Evolutionary conservation across 2,797 vertebrate species (phyloP).

Genomic region (Pristis pectinata): DNA sequence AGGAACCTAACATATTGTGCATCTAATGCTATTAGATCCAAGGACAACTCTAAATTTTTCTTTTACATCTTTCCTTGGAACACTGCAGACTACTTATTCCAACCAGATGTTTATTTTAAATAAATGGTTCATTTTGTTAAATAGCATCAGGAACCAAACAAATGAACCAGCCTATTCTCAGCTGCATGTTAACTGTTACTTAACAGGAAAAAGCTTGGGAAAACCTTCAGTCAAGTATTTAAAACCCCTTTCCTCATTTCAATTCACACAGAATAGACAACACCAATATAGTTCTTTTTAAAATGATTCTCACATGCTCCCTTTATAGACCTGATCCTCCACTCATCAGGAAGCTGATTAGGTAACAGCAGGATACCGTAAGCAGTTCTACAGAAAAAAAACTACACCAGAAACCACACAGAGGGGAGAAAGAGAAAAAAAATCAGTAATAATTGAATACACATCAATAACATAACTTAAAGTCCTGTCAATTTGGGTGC

Average conservation of each 20-base stretch:
- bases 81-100: not conserved
- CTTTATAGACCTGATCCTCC: conserved; percentile 59
- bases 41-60: not conserved
- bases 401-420: not conserved
- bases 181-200: not conserved
- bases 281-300: not conserved
- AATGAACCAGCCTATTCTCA: not conserved
- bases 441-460: not conserved
- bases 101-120: not conserved
- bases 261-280: not conserved
- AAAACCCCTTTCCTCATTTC: not conserved
- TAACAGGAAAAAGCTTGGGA: not conserved
- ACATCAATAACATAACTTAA: not conserved
- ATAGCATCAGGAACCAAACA: not conserved
- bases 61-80: not conserved
- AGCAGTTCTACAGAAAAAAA: not conserved
- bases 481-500: not conserved
- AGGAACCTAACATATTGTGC: not conserved
- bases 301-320: no score
- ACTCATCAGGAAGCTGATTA: conserved; percentile 64
- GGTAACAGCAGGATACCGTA: no score
- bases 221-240: not conserved
- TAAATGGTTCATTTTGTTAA: not conserved
- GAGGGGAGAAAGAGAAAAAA: not conserved
- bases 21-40: not conserved